Percentiles rank a stretch among this genome's conserved stretches.
phyloP scores from a whole-genome alignment of 2,888 invertebrate genomes.

The Lithophane leautieri region DNA sequence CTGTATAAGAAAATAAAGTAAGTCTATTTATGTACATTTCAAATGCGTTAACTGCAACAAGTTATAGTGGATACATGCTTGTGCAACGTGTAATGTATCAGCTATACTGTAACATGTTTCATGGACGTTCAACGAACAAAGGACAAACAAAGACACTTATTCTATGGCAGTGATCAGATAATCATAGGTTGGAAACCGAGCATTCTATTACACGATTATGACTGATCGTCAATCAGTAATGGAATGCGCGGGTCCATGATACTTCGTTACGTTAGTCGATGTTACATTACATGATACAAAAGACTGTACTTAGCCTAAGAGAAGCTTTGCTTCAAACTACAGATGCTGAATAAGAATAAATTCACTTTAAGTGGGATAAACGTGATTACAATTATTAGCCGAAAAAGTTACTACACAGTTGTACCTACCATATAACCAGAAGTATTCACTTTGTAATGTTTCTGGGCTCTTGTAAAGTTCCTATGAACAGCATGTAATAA shows the following conservation, averaged over 20 bases:
- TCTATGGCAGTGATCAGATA: slow-evolving; percentile 40
- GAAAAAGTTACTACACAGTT: slow-evolving; percentile 45
- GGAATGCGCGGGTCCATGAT: slow-evolving; percentile 19
- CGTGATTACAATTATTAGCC: slow-evolving; percentile 50
- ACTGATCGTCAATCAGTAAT: slow-evolving; percentile 19
- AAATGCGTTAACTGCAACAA: slow-evolving; percentile 49
- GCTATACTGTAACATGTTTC: slow-evolving; percentile 14
- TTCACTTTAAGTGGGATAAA: slow-evolving; percentile 54
- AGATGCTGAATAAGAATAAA: slow-evolving; percentile 45
- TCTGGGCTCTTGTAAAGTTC: slow-evolving; percentile 30
- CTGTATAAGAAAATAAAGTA: slow-evolving; percentile 47
- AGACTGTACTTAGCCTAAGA: slow-evolving; percentile 44
- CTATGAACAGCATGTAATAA: slow-evolving; percentile 29
- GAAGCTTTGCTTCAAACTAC: slow-evolving; percentile 59
- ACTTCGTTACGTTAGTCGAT: slow-evolving; percentile 15
- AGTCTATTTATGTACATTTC: slow-evolving; percentile 57
- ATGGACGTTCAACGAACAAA: slow-evolving; percentile 29
- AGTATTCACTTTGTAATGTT: slow-evolving; percentile 31
- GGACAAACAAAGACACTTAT: slow-evolving; percentile 26
- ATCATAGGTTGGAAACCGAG: slow-evolving; percentile 19
- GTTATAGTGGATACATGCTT: slow-evolving; percentile 40
- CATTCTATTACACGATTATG: slow-evolving; percentile 24
- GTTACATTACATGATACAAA: slow-evolving; percentile 45
- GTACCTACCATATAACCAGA: slow-evolving; percentile 32
- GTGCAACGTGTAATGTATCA: slow-evolving; percentile 52